Conservation (phyloP, 1,140 invertebrate genomes). For the Chionoecetes opilio region DNA sequence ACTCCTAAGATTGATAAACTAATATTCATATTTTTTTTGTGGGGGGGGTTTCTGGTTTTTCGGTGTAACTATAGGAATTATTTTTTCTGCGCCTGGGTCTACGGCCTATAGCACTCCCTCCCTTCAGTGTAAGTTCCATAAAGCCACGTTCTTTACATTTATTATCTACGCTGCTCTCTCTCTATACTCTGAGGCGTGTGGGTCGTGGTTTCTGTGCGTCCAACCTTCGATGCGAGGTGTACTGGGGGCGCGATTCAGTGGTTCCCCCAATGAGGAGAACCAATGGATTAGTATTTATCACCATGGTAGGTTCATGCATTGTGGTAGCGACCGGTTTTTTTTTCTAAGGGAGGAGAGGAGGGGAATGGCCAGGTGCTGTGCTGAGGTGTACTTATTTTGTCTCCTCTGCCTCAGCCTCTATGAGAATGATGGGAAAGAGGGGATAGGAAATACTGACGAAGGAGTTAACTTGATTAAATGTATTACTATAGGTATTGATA, state of each 20-base stretch:
- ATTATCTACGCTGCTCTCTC: no score
- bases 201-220: background rate
- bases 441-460: no score
- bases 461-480: no score
- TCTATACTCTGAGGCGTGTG: background rate
- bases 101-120: no score
- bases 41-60: no score
- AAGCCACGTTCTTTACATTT: background rate
- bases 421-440: no score
- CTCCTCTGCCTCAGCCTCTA: background rate
- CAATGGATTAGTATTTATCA: slow-evolving; percentile 5
- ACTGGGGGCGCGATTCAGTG: background rate
- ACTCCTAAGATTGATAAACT: no score
- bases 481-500: no score
- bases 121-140: background rate
- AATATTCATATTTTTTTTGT: no score
- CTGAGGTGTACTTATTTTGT: background rate
- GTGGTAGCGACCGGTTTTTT: background rate
- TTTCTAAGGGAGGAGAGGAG: no score
- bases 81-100: no score
- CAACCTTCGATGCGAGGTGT: background rate
- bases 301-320: background rate
- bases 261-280: background rate
- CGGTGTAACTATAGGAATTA: no score
- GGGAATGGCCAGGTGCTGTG: background rate